Percentiles rank a stretch among this genome's conserved stretches.
Evolutionary conservation across 1,140 invertebrate species (phyloP).

Genomic region (Paraescarpia echinospica): DNA sequence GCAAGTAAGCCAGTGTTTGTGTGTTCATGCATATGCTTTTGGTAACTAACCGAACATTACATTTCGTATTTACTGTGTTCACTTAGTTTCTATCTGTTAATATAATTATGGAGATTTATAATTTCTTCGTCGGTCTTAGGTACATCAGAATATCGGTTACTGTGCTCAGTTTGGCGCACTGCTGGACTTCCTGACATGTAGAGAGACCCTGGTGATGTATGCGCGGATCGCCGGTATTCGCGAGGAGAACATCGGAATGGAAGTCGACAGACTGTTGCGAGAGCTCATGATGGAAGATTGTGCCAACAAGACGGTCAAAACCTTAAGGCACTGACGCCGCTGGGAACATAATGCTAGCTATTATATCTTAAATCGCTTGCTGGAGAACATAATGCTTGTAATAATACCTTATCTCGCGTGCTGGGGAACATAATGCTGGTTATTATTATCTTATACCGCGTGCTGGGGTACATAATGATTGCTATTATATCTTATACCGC

Average conservation of each 20-base stretch:
- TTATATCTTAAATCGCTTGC: too few relatives aligned
- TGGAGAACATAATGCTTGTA: too few relatives aligned
- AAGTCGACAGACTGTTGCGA: neutral
- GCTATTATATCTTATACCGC: too few relatives aligned
- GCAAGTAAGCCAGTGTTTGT: neutral
- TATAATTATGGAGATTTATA: neutral
- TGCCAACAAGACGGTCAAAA: neutral
- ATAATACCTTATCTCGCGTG: too few relatives aligned
- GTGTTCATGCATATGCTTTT: too few relatives aligned
- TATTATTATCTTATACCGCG: too few relatives aligned
- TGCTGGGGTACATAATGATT: too few relatives aligned
- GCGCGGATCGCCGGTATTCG: conserved; percentile 64
- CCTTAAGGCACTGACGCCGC: neutral
- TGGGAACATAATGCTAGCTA: too few relatives aligned
- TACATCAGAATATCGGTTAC: conserved; percentile 59
- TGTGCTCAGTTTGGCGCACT: conserved; percentile 64
- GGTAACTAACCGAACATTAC: too few relatives aligned
- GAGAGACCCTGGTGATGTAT: conserved; percentile 75
- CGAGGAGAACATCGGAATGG: conserved; percentile 39
- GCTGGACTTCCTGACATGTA: conserved; percentile 55
- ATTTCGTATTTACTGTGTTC: neutral
- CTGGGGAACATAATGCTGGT: too few relatives aligned
- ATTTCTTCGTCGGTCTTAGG: conserved; percentile 33
- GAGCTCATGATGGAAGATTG: neutral
- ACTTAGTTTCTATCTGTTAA: conserved; percentile 9